phyloP scores from a whole-genome alignment of 2,797 vertebrate species.

The Tadarida brasiliensis region DNA sequence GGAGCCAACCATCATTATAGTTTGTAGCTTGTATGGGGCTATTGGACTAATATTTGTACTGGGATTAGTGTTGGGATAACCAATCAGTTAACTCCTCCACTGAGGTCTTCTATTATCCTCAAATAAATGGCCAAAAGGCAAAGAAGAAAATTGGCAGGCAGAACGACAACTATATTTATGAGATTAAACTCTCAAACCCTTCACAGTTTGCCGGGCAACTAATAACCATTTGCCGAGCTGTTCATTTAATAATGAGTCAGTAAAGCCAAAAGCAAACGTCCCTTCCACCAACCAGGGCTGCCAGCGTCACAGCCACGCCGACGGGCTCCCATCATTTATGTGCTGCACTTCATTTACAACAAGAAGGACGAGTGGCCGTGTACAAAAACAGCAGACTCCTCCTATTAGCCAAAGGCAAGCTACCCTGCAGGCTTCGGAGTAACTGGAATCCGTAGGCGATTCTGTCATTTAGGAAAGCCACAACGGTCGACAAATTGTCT shows the following conservation, averaged over 20 bases:
- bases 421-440: neutral
- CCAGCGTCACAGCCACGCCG: neutral
- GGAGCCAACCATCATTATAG: slow-evolving; percentile 80
- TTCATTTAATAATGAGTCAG: slow-evolving; percentile 82
- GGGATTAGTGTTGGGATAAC: slow-evolving; percentile 78
- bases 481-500: neutral
- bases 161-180: slow-evolving; percentile 80
- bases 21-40: slow-evolving; percentile 74
- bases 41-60: slow-evolving; percentile 83
- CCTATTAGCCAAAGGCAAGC: neutral
- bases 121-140: slow-evolving; percentile 72
- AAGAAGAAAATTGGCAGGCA: slow-evolving; percentile 70
- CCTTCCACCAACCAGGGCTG: slow-evolving; percentile 39
- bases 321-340: slow-evolving; percentile 43
- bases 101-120: slow-evolving; percentile 68
- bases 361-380: neutral
- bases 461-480: neutral
- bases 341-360: slow-evolving; percentile 2
- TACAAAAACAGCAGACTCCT: slow-evolving; percentile 3
- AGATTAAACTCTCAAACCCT: slow-evolving; percentile 81
- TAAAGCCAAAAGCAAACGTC: slow-evolving; percentile 77
- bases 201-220: slow-evolving; percentile 80
- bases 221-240: slow-evolving; percentile 79
- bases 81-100: slow-evolving; percentile 81
- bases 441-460: neutral